Evolutionary conservation across 2,113 vertebrate genomes (phyloP).

Genomic region (Todiramphus saurophagus): DNA sequence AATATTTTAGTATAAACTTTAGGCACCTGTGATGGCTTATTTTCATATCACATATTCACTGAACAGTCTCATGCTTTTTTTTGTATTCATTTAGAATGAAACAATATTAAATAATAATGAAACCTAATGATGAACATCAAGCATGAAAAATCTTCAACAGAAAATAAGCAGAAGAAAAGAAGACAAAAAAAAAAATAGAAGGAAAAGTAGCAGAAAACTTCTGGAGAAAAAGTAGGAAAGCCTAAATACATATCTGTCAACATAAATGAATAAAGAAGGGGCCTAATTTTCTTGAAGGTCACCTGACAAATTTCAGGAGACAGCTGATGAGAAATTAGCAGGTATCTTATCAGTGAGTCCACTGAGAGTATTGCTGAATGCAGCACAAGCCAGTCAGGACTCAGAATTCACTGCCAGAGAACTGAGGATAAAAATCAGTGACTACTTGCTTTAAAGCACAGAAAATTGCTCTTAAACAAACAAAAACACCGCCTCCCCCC

Average conservation of each 20-base stretch:
- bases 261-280: not conserved
- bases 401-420: not conserved
- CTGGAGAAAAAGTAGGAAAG: not conserved
- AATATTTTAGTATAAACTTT: not conserved
- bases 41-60: not conserved
- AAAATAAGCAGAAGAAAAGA: not conserved
- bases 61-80: not conserved
- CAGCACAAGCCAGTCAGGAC: not conserved
- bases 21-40: not conserved
- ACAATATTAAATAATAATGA: not conserved
- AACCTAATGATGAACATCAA: not conserved
- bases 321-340: not conserved
- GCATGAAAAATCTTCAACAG: not conserved
- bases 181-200: not conserved
- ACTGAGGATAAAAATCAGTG: not conserved
- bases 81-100: not conserved
- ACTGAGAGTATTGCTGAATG: not conserved
- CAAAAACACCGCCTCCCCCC: too few relatives aligned
- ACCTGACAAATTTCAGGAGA: not conserved
- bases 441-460: not conserved
- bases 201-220: not conserved
- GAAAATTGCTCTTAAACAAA: not conserved
- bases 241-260: not conserved
- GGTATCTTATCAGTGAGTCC: not conserved
- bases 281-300: not conserved